These are phyloP conservation scores for Edolisoma coerulescens DNA, from an alignment of 2,113 vertebrate genomes.

Conservation along the genomic window DNA sequence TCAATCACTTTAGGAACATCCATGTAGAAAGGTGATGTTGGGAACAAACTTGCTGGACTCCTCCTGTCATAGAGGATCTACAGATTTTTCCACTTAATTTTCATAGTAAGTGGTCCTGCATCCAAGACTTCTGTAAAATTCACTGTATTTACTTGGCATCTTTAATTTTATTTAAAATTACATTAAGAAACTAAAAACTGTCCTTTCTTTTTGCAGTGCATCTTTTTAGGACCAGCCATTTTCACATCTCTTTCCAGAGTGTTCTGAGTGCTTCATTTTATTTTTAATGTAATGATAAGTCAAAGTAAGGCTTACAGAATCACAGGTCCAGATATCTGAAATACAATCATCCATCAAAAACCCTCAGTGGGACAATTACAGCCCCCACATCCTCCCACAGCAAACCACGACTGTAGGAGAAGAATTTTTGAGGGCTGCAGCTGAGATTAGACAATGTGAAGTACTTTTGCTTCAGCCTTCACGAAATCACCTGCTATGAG, in stretches of 20 bases:
- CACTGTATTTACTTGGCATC: neutral
- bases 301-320: neutral
- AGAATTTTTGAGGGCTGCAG: neutral
- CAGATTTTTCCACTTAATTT: neutral
- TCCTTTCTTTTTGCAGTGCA: neutral
- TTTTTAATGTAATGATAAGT: conserved; percentile 1
- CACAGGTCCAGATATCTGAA: conserved; percentile 9
- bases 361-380: conserved; percentile 45
- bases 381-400: conserved; percentile 45
- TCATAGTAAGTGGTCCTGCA: neutral
- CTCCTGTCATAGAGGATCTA: neutral
- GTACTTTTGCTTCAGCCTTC: neutral
- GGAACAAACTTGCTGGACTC: neutral
- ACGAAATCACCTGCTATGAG: neutral
- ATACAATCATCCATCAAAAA: conserved; percentile 40
- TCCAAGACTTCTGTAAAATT: neutral
- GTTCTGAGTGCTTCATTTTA: neutral
- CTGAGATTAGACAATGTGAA: neutral
- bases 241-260: neutral
- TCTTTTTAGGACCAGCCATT: neutral
- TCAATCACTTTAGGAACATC: neutral
- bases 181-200: neutral
- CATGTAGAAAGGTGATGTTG: neutral
- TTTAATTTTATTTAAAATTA: neutral
- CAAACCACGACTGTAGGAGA: conserved; percentile 1